phyloP scores from a whole-genome alignment of 2,888 invertebrate genomes.

The Diploptera punctata region DNA sequence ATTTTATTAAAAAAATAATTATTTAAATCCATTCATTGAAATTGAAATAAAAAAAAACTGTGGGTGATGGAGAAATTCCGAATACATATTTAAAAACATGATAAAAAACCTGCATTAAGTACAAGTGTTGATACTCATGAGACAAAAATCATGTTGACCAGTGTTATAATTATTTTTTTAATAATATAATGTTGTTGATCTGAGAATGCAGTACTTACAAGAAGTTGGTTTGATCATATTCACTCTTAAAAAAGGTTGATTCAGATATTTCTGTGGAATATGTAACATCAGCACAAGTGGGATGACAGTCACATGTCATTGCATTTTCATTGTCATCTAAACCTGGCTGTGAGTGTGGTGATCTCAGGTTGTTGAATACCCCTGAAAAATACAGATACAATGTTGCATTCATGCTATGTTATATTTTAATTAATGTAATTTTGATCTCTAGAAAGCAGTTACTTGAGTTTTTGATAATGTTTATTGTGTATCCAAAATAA shows the following conservation, averaged over 20 bases:
- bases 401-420: no score
- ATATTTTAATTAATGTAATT: no score
- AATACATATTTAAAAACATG: no score
- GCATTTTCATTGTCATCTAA: constrained; percentile 34
- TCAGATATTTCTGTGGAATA: constrained; percentile 39
- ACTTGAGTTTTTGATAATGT: no score
- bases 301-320: constrained; percentile 40
- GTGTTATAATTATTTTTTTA: no score
- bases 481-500: no score
- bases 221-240: constrained; percentile 42
- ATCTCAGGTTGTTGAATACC: constrained; percentile 40
- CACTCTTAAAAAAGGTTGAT: constrained; percentile 42
- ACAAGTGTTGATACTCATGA: no score
- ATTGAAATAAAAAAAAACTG: no score
- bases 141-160: no score
- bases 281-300: constrained; percentile 39
- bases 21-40: background rate
- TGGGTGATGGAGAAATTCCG: no score
- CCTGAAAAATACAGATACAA: constrained; percentile 33
- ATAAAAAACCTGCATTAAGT: no score
- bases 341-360: constrained; percentile 24
- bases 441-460: no score
- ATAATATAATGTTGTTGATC: background rate
- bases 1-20: background rate
- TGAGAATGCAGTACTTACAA: constrained; percentile 37